Conservation (phyloP, 2,888 invertebrate genomes). For the Andrena praecox region DNA sequence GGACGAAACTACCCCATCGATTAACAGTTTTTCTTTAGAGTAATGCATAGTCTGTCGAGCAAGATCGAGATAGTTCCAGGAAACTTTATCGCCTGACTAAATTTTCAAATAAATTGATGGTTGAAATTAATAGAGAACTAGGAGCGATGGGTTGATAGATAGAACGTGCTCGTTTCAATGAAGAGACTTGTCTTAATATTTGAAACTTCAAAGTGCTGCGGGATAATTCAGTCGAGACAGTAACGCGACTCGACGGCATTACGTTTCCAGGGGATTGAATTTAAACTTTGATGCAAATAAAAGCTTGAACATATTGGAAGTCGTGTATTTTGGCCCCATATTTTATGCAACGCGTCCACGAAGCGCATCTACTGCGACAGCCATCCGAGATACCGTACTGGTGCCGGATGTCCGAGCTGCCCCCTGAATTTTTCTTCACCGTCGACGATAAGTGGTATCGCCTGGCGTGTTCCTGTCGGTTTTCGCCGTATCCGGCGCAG, state of each 20-base stretch:
- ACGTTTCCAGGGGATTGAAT: neutral
- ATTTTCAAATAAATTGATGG: too few relatives aligned
- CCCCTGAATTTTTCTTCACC: conserved; percentile 7
- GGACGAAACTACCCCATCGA: neutral
- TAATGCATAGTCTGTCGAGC: too few relatives aligned
- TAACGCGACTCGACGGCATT: neutral
- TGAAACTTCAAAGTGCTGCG: neutral
- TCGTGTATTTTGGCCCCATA: neutral
- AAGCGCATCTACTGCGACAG: neutral
- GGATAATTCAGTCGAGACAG: neutral
- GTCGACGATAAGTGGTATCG: conserved; percentile 41
- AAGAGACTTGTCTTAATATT: neutral
- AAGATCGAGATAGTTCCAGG: too few relatives aligned
- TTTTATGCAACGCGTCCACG: neutral
- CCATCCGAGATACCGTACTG: conserved; percentile 22
- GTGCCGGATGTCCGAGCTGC: conserved; percentile 29
- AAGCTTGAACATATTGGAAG: neutral
- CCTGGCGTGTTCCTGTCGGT: conserved; percentile 38
- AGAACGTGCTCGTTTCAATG: neutral
- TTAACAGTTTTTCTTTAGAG: neutral
- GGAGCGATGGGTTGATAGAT: neutral
- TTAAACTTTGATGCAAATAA: neutral
- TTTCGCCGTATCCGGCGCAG: conserved; percentile 28
- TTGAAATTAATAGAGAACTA: neutral
- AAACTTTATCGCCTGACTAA: too few relatives aligned